A percentile compares a stretch with the other conserved stretches of the same genome.
Conservation (phyloP, 2,113 vertebrate genomes). For the Cyanoramphus novaezelandiae region DNA sequence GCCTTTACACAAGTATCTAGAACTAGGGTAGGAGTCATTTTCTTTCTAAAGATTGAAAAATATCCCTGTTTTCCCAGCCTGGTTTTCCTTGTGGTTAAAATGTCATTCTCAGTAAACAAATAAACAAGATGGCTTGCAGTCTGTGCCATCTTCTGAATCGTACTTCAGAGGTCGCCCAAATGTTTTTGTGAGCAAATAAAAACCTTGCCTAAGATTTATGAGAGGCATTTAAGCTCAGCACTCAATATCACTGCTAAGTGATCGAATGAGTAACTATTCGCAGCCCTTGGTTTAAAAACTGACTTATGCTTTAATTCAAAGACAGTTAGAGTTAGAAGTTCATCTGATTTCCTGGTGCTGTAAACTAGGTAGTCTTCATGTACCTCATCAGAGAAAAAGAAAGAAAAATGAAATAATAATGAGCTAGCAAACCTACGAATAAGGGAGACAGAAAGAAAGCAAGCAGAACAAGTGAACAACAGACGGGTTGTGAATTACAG, state of each 20-base stretch:
- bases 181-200: conserved; percentile 8
- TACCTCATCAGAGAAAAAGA: neutral
- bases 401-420: neutral
- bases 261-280: neutral
- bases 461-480: neutral
- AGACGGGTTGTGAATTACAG: neutral
- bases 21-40: neutral
- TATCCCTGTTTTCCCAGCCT: neutral
- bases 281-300: neutral
- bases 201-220: conserved; percentile 13
- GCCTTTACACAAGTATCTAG: neutral
- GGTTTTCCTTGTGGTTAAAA: conserved; percentile 39
- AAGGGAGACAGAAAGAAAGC: conserved; percentile 14
- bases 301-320: neutral
- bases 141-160: neutral
- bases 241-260: neutral
- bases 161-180: conserved; percentile 1
- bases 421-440: neutral
- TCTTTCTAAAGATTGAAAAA: conserved; percentile 17
- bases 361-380: neutral
- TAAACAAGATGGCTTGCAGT: neutral
- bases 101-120: conserved; percentile 35
- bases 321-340: neutral
- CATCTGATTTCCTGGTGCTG: neutral
- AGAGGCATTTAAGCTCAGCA: neutral